These are phyloP conservation scores for Menura novaehollandiae DNA, from an alignment of 2,113 vertebrate species.

Conservation along the genomic window DNA sequence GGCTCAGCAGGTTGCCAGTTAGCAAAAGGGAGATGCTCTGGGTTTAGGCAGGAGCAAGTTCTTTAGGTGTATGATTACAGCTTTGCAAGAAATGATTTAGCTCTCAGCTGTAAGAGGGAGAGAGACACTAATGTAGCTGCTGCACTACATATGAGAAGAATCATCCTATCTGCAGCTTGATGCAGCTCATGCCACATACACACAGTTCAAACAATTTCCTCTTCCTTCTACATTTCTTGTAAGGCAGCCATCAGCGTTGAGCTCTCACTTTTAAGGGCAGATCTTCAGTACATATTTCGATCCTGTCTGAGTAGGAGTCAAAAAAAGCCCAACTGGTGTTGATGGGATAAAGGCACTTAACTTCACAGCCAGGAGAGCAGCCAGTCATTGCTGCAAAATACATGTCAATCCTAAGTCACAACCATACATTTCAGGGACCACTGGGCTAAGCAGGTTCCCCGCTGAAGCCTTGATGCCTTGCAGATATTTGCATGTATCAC, in stretches of 20 bases:
- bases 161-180: background rate
- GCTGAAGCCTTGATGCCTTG: background rate
- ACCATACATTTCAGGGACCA: background rate
- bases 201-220: background rate
- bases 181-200: background rate
- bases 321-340: background rate
- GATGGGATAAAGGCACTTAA: background rate
- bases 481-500: constrained; percentile 10
- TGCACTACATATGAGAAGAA: background rate
- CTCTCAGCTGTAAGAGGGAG: background rate
- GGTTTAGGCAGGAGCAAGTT: background rate
- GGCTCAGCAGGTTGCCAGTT: background rate
- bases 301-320: background rate
- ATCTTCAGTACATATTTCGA: background rate
- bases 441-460: background rate
- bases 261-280: background rate
- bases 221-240: background rate
- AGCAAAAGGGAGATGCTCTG: background rate
- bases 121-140: background rate
- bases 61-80: background rate
- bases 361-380: background rate
- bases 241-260: background rate
- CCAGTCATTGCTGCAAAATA: background rate
- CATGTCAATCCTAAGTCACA: background rate
- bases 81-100: background rate